Evolutionary conservation across 2,113 vertebrate species (phyloP).

Genomic region (Gobio gobio): DNA sequence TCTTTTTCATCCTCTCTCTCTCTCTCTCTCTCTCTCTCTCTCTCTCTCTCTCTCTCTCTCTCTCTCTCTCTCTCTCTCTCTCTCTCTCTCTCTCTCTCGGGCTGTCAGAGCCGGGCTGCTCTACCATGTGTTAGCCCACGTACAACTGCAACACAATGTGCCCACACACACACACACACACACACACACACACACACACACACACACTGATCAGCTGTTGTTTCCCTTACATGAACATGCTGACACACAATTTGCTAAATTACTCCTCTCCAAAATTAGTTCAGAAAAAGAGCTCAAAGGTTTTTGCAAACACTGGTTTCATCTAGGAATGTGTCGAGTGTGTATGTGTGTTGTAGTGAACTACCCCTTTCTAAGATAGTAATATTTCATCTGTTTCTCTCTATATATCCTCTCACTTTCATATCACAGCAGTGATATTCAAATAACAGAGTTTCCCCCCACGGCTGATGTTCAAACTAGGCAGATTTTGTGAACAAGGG

Average conservation of each 20-base stretch:
- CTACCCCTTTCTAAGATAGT: not conserved
- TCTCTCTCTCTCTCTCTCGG: conserved; percentile 36
- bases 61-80: conserved; percentile 29
- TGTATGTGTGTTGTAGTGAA: not conserved
- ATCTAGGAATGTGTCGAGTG: not conserved
- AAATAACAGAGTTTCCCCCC: not conserved
- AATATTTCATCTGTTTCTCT: conserved; percentile 9
- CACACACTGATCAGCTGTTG: conserved; percentile 61
- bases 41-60: not conserved
- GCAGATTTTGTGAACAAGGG: not conserved
- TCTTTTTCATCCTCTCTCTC: conserved; percentile 22
- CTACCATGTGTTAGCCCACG: conserved; percentile 61
- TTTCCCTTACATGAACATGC: conserved; percentile 52
- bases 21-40: conserved; percentile 7
- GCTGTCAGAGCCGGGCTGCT: conserved; percentile 55
- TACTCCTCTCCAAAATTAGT: conserved; percentile 62
- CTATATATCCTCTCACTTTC: not conserved
- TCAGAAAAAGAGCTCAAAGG: conserved; percentile 26
- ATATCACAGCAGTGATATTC: not conserved
- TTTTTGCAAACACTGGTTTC: not conserved
- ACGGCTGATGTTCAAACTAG: not conserved
- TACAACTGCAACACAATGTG: conserved; percentile 52
- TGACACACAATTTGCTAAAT: conserved; percentile 61
- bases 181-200: conserved; percentile 45
- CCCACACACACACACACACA: conserved; percentile 29